phyloP scores from a whole-genome alignment of 2,113 vertebrate genomes.

The Calyptomena viridis region DNA sequence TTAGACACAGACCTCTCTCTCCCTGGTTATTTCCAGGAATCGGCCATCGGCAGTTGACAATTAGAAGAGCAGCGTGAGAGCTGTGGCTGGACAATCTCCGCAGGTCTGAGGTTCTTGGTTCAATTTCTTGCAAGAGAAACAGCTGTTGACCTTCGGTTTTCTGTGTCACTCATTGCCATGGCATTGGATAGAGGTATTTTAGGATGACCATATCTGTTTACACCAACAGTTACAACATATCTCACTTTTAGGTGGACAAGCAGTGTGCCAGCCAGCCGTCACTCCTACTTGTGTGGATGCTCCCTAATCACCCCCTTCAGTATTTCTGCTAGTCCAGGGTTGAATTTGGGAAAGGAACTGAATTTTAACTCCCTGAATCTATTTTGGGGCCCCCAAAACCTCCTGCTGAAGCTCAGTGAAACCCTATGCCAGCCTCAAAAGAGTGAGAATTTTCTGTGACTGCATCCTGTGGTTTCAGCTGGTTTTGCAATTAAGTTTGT shows the following conservation, averaged over 20 bases:
- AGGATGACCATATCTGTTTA: not conserved
- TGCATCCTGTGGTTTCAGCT: conserved; percentile 52
- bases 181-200: not conserved
- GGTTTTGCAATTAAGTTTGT: conserved; percentile 64
- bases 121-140: not conserved
- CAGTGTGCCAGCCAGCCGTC: not conserved
- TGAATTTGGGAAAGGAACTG: not conserved
- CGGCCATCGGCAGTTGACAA: not conserved
- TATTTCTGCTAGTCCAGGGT: not conserved
- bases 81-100: not conserved
- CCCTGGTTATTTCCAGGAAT: conserved; percentile 53
- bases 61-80: not conserved
- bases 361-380: conserved; percentile 6
- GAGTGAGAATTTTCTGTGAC: conserved; percentile 46
- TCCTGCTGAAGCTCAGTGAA: conserved; percentile 35
- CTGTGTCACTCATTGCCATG: not conserved
- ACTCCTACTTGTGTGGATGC: not conserved
- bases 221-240: not conserved
- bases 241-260: not conserved
- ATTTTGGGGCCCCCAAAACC: conserved; percentile 4
- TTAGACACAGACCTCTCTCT: not conserved
- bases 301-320: not conserved
- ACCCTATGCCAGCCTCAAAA: conserved; percentile 41
- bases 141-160: not conserved
- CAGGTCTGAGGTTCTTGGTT: not conserved